Evolutionary conservation across 2,888 invertebrate species (phyloP), one percentile per base, ranked within the genome.

Genomic region (Acronicta psi): DNA sequence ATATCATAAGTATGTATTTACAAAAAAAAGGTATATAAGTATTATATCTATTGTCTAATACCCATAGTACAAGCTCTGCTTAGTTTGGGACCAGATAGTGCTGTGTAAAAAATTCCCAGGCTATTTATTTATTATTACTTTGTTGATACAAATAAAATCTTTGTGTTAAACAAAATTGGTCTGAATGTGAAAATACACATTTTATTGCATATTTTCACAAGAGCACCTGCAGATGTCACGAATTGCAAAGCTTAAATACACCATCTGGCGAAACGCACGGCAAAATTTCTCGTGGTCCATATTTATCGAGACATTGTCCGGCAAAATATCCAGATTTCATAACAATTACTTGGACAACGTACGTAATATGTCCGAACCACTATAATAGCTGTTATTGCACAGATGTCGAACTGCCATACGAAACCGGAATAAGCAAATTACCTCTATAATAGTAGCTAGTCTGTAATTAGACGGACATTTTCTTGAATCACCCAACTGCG

Each of bases 341-440:
- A 54, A 68, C 56, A 70, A 77, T 77, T 69, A 71, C 69, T 62
- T 59, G 62, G 43, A 59, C 70, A 46, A 61, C 46, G 52, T 46
- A 66, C 37, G 59, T 52, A 60, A 57, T 73, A 59, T 40, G 51
- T 67, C 46, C 17, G 55, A 34, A 61, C 52, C 56, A 59, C 70
- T 59, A 34, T 84, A 83, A 84, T 81, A 67, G 73, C 83, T 67
- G 86, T 87, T 84, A 83, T 86, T 61, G 65, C 77, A 76, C 89
- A 89, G 81, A 89, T 90, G 90, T 85, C 84, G 80, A 83, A 80
- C 79, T 82, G 80, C 49, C 46, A 34, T 76, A 79, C 80, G 77
- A 75, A 76, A 82, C 88, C 85, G 89, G 90, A 89, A 89, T 85
- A 85, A 80, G 87, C 79, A 86, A 88, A 90, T 90, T 88, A 88